Base-by-base conservation (phyloP, 2,113 vertebrate genomes). In the Pachycephala philippinensis region DNA sequence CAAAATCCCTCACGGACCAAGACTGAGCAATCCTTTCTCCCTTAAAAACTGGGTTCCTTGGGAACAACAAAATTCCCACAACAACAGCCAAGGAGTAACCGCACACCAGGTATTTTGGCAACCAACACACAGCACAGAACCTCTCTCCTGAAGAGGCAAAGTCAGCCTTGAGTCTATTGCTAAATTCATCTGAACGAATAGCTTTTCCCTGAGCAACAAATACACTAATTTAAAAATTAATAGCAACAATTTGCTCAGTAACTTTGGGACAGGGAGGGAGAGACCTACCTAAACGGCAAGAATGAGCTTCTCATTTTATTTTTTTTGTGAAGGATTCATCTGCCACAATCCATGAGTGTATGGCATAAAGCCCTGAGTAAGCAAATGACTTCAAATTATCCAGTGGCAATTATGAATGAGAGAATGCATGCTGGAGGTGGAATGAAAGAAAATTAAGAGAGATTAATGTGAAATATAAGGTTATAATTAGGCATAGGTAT, bases 401-500 rank as follows among this genome's bases (percentile, higher is more conserved):
- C 83, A 31, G 85, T 90, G 63, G 89, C 45, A 97, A 96, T 97
- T 97, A 96, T 44, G 86, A 95, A 94, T 2, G 76, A 96, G 89
- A 93, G 88, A 93, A 96, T 89, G 93, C 83, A 93, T 2, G 39
- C 91, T 95, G 65, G 72, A 91, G 80, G 78, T 91, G 49, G 78
- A 91, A 93, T 88, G 89, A 94, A 92, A 97, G 91, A 91, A 96
- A 95, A 94, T 97, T 95, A 94, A 96, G 91, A 84, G 75, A 88
- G 88, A 97, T 97, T 97, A 97, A 93, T 18, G 61, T 93, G 95
- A 90, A 90, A 90, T 78, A 93, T 86, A 96, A 94, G 89, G 93
- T 95, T 95, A 92, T 95, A 97, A 97, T 97, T 97, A 96, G 95
- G 80, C 88, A 90, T 27, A 59, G 84, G 84, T 97, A 97, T 95